Evolutionary conservation across 2,113 vertebrate species (phyloP), one percentile per base, ranked within the genome.

Genomic region (Chunga burmeisteri): DNA sequence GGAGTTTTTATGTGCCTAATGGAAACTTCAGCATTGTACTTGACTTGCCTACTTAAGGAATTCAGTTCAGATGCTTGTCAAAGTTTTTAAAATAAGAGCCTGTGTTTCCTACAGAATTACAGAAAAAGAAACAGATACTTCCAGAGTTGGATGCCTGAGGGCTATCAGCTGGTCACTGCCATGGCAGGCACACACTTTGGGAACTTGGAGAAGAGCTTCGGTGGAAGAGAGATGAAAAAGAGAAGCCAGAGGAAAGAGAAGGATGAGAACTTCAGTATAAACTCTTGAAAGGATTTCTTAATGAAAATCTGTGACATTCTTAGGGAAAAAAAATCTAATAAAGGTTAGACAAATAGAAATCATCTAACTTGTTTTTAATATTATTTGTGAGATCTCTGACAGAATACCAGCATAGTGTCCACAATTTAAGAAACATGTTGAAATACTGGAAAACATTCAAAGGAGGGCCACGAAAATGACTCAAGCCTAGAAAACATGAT

Each of bases 401-500:
- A 81, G 56, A 91, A 82, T 4, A 59, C 7, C 36, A 82, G 40
- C n/a, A 44, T 5, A 74, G 32, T 12, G 65, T 65, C 27, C 61
- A 75, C 40, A 72, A 65, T 82, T 84, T 53, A 75, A 80, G 53
- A 91, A 96, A 89, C 81, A 71, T 21, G 23, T 86, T 86, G 70
- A 90, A 94, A 79, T 72, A 85, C 52, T 85, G 44, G 68, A 93
- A 93, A 79, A 81, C 44, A 72, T 85, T 91, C 81, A 94, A 82
- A 90, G 34, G 27, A 79, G 27, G 27, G 32, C 36, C 36, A 58
- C 20, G 56, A 75, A 79, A 91, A 75, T 68, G 4, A 88, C 58
- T 94, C 23, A 36, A 73, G 49, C 30, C 79, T 91, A 65, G 81
- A 91, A 93, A 94, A 91, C 27, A 46, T 88, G 46, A 95, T 93